Base-by-base conservation (phyloP, 2,888 invertebrate genomes). In the Phasia obesa region DNA sequence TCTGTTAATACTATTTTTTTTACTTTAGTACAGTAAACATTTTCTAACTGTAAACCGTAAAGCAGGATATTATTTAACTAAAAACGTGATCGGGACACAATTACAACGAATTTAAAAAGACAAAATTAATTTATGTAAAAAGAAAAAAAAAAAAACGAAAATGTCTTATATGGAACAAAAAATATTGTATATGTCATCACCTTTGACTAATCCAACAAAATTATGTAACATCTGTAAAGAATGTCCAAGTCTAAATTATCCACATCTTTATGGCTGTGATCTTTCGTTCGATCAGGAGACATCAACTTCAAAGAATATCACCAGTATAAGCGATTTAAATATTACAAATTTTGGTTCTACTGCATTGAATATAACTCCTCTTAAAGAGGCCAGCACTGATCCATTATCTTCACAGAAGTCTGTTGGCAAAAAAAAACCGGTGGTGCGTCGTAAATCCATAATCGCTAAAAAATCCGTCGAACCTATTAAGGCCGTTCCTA, bases 11-110 rank as follows among this genome's bases (percentile, higher is more conserved):
- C 31, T 55, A 27, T 42, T 42, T 7, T 5, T 3, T 44, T 4
- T 19, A 6, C 9, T 11, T 25, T 19, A 27, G 5, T 55, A 19
- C 9, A 42, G 15, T 7, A 25, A 42, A 23, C 47, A 7, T 42
- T 11, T 69, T 76, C 19, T 76, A 76, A 76, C 76, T 60, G 76
- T 76, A 59, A 49, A 65, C 42, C 42, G 21, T 42, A 38, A 71
- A 7, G 38, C 38, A n/a, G n/a, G n/a, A n/a, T 15, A 42, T 38
- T n/a, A 51, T 13, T 21, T 27, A 47, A 42, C 5, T n/a, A 21
- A 17, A 65, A 57, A 17, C 31, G 35, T 65, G 65, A 55, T 35
- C 31, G n/a, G 19, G 2, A 21, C 25, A 27, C 3, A 27, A 42
- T 21, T 23, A 3, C 51, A 17, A 2, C 1, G 13, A 59, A 38